phyloP scores from a whole-genome alignment of 2,113 vertebrate species.

The Mobula birostris region DNA sequence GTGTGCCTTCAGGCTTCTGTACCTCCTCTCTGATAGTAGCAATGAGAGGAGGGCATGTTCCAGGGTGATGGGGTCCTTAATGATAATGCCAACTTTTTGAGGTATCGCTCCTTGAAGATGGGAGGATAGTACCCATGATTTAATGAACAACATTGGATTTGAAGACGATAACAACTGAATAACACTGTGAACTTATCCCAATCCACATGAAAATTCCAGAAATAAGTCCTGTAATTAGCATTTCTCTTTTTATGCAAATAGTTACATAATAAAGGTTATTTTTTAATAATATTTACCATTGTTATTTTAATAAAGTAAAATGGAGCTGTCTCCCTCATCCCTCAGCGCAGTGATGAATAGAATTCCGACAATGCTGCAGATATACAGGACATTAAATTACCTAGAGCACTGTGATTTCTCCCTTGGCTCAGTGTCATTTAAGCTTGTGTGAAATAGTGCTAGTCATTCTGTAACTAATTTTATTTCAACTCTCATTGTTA shows the following conservation, averaged over 20 bases:
- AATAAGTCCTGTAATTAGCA: background rate
- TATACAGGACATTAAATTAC: background rate
- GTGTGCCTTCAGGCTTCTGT: no score
- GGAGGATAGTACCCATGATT: no score
- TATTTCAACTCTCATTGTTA: background rate
- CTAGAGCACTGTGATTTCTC: background rate
- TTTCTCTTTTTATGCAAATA: background rate
- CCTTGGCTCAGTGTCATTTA: slow-evolving; percentile 1
- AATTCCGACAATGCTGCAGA: background rate
- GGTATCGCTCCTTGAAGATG: no score
- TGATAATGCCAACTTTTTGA: no score
- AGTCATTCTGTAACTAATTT: background rate
- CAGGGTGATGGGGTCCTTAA: no score
- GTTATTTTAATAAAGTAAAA: background rate
- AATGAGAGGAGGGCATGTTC: no score
- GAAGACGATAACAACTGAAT: background rate
- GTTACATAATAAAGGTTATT: background rate
- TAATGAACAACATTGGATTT: background rate
- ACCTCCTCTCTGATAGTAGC: no score
- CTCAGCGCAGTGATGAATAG: background rate
- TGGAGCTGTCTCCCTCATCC: background rate
- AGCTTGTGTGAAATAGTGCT: background rate
- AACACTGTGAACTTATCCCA: background rate
- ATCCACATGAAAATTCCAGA: background rate
- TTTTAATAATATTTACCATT: background rate